Evolutionary conservation across 2,113 vertebrate species (phyloP).

Genomic region (Mormyrus iriodes): DNA sequence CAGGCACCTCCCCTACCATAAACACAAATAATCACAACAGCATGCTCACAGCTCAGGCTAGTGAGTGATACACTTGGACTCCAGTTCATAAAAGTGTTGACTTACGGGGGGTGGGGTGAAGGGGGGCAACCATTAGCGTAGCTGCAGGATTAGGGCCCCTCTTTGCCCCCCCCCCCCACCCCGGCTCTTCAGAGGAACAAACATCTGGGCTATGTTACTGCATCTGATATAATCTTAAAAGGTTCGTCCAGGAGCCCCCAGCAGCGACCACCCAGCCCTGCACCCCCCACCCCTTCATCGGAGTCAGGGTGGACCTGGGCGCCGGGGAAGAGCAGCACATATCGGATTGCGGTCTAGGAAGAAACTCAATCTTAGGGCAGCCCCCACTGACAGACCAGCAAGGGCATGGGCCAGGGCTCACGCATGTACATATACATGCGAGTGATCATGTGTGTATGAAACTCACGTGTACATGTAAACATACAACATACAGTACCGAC

Average conservation of each 20-base stretch:
- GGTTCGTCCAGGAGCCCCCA: constrained; percentile 14
- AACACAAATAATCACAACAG: constrained; percentile 24
- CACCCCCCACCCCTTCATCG: background rate
- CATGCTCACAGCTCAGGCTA: background rate
- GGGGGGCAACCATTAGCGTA: constrained; percentile 6
- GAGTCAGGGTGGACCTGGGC: constrained; percentile 34
- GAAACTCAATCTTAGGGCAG: constrained; percentile 26
- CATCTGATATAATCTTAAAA: constrained; percentile 45
- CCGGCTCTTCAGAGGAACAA: background rate
- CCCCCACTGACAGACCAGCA: constrained; percentile 29
- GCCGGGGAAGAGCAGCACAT: constrained; percentile 18
- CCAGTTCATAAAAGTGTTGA: constrained; percentile 22
- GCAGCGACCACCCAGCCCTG: background rate
- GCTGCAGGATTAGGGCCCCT: constrained; percentile 12
- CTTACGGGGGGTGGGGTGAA: background rate
- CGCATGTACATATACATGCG: background rate
- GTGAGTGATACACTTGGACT: background rate
- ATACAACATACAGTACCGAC: background rate
- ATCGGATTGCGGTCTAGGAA: constrained; percentile 27
- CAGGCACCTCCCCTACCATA: background rate
- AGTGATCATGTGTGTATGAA: background rate
- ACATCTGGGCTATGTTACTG: constrained; percentile 62
- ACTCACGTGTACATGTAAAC: background rate
- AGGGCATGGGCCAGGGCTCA: background rate
- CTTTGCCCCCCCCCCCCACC: background rate